Percentiles rank a stretch among this genome's conserved stretches.
Evolutionary conservation across 1,140 invertebrate genomes (phyloP).

Genomic region (Bradynema listronoti): DNA sequence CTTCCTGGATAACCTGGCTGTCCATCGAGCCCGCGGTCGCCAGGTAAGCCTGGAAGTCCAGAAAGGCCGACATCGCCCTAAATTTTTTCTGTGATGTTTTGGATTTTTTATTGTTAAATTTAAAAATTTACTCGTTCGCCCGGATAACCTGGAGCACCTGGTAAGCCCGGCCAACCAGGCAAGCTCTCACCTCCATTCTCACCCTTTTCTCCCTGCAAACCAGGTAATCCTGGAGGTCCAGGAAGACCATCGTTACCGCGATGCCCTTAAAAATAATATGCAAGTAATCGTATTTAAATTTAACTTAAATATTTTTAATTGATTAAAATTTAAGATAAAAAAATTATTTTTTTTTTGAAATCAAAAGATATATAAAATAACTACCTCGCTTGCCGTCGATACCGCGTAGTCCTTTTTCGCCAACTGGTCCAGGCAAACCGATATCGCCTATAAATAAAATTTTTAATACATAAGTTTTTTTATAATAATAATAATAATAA

Average conservation of each 20-base stretch:
- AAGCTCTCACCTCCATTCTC: conserved; percentile 25
- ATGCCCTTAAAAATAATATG: conserved; percentile 23
- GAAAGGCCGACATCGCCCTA: conserved; percentile 14
- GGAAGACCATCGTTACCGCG: conserved; percentile 34
- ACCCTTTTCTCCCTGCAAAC: conserved; percentile 36
- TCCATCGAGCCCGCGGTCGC: conserved; percentile 15
- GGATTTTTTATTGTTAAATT: no score
- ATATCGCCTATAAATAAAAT: conserved; percentile 48
- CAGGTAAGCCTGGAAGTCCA: conserved; percentile 14
- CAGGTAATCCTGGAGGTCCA: conserved; percentile 38
- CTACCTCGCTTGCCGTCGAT: conserved; percentile 45
- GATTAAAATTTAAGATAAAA: conserved; percentile 4
- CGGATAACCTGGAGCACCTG: conserved; percentile 32
- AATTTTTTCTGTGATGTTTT: no score
- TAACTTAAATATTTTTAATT: neutral
- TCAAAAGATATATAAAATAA: conserved; percentile 6
- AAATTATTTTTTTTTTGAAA: conserved; percentile 8
- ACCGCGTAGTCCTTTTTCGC: conserved; percentile 55
- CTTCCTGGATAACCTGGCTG: neutral
- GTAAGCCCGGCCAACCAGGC: conserved; percentile 30
- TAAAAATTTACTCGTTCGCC: conserved; percentile 10
- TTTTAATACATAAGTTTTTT: no score
- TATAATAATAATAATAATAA: no score
- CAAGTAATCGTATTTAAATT: neutral
- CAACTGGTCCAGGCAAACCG: conserved; percentile 46